A percentile compares a stretch with the other conserved stretches of the same genome.
Evolutionary conservation across 92 coral and sea anemone genomes (phyloP).

Genomic region (Bergia sp.): DNA sequence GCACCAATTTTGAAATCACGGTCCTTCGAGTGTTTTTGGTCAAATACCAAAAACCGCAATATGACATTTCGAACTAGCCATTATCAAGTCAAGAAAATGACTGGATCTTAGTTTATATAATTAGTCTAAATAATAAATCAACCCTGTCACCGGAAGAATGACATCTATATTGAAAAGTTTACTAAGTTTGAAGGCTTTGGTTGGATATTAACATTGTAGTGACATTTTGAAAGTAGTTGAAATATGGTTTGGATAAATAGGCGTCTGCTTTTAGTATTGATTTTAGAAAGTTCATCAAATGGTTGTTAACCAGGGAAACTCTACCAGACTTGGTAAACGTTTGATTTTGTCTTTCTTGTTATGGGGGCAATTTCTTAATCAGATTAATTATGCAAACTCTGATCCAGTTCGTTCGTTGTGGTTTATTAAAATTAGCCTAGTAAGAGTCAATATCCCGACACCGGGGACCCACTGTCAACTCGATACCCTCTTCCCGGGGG

Average conservation of each 20-base stretch:
- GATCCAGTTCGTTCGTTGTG: neutral
- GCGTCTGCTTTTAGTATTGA: neutral
- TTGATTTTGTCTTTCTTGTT: neutral
- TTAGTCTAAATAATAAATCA: too few relatives aligned
- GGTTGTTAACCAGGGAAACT: neutral
- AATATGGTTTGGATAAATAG: neutral
- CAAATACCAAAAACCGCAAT: too few relatives aligned
- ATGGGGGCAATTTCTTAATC: neutral
- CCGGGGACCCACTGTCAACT: neutral
- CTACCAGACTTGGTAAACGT: too few relatives aligned
- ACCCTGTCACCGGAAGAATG: too few relatives aligned
- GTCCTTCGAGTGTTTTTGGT: too few relatives aligned
- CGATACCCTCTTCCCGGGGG: neutral
- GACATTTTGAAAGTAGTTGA: too few relatives aligned
- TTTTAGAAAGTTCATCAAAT: too few relatives aligned
- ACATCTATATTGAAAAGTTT: too few relatives aligned
- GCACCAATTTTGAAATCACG: neutral
- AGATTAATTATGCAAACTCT: neutral
- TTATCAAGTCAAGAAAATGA: too few relatives aligned
- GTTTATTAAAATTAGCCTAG: too few relatives aligned
- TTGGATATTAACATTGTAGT: neutral
- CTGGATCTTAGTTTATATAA: neutral
- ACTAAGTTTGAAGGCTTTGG: neutral
- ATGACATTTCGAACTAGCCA: neutral
- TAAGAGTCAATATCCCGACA: neutral